Evolutionary conservation across 1,140 invertebrate genomes (phyloP), one percentile per base, ranked within the genome.

Genomic region (Venturia canescens): DNA sequence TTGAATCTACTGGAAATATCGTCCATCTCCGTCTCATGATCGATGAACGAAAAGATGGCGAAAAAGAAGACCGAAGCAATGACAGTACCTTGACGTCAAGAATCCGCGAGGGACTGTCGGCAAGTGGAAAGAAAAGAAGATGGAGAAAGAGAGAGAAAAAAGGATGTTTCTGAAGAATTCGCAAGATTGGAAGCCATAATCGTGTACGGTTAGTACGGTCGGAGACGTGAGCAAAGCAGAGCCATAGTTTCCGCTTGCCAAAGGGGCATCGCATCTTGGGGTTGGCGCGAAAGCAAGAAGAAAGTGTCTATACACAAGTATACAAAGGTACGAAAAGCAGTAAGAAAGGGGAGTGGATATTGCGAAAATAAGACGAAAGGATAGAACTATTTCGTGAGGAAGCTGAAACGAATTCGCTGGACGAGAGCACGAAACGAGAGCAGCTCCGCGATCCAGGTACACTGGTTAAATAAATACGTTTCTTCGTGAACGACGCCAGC

Each of bases 181-280:
- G 77, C 69, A 67, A 81, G 77, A 83, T 83, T 83, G 82, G 82
- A 83, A 83, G 53, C 79, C 80, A 83, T 81, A 83, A 81, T 80
- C 82, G 63, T 57, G 38, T 60, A 81, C 50, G 77, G 78, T 79
- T 83, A 74, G 79, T 80, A 71, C 53, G 70, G 63, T 74, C 71
- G 57, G 53, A 71, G 67, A 80, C 76, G 50, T 78, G 66, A 77
- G 80, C 74, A 60, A 44, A 69, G 66, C 15, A 69, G 31, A 66
- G n/a, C 60, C 18, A 77, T n/a, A 66, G 57, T 60, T 69, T 69
- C 31, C 31, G n/a, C 27, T 29, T 16, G 18, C 57, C 75, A 77
- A 34, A 21, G 21, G 29, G 13, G 34, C n/a, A 80, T 34, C 80
- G 57, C 57, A 80, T 34, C 74, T 63, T 11, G 72, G 72, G 53